Conservation (phyloP, 2,113 vertebrate species). For the Strix uralensis region DNA sequence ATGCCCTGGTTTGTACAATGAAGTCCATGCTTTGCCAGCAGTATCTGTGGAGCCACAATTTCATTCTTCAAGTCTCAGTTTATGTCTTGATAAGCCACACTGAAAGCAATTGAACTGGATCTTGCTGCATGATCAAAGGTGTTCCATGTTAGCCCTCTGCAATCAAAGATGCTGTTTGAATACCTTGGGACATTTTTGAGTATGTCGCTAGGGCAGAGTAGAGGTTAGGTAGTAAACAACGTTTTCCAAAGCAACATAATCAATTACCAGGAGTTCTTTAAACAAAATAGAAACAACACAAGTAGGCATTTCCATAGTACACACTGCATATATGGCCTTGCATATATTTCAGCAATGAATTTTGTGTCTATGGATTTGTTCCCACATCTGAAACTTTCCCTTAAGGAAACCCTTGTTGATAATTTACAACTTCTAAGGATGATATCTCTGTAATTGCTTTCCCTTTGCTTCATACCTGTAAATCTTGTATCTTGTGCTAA, state of each 20-base stretch:
- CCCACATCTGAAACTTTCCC: conserved; percentile 41
- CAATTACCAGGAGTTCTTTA: not conserved
- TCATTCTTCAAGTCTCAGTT: not conserved
- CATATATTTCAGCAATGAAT: not conserved
- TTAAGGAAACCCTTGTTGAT: conserved; percentile 11
- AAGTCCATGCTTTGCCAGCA: not conserved
- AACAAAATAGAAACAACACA: conserved; percentile 24
- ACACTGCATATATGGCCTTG: not conserved
- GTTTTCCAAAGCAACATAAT: not conserved
- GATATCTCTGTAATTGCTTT: conserved; percentile 26
- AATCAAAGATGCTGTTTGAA: not conserved
- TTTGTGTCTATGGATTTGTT: not conserved
- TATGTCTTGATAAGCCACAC: not conserved
- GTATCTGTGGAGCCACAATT: not conserved
- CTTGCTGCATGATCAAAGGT: not conserved
- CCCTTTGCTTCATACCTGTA: conserved; percentile 88
- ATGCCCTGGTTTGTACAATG: not conserved
- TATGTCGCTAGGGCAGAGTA: not conserved
- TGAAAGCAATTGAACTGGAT: not conserved
- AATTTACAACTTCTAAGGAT: not conserved
- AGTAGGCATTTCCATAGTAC: not conserved
- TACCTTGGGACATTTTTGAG: not conserved
- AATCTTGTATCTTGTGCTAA: conserved; percentile 99
- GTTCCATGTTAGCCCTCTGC: not conserved
- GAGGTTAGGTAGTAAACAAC: not conserved